Evolutionary conservation across 2,113 vertebrate species (phyloP).

Genomic region (Sturnus vulgaris): DNA sequence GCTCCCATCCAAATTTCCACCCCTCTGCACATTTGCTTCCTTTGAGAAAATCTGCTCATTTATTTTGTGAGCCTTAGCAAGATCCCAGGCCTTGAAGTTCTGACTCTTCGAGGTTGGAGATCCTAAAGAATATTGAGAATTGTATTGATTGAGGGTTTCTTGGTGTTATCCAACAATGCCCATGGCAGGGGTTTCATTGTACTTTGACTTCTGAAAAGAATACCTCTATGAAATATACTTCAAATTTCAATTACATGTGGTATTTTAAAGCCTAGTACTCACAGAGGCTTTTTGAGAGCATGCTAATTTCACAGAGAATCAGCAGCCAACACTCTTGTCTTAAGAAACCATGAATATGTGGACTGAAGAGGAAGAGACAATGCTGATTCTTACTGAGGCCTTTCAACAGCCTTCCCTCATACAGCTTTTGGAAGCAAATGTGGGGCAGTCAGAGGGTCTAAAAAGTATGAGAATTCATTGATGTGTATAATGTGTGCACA

Average conservation of each 20-base stretch:
- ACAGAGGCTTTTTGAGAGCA: background rate
- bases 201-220: background rate
- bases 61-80: background rate
- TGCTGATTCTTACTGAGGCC: background rate
- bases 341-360: background rate
- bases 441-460: background rate
- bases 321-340: background rate
- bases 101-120: background rate
- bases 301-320: background rate
- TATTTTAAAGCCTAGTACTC: background rate
- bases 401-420: background rate
- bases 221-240: background rate
- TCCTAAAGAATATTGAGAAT: background rate
- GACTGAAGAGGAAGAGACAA: background rate
- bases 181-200: background rate
- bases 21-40: background rate
- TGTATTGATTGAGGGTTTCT: background rate
- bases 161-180: background rate
- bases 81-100: background rate
- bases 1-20: background rate
- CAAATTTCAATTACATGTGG: background rate
- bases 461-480: background rate
- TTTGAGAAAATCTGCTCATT: background rate
- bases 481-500: fast-evolving
- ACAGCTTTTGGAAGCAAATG: background rate